Conservation (phyloP, 2,888 invertebrate species). For the Drosophila ustulata region DNA sequence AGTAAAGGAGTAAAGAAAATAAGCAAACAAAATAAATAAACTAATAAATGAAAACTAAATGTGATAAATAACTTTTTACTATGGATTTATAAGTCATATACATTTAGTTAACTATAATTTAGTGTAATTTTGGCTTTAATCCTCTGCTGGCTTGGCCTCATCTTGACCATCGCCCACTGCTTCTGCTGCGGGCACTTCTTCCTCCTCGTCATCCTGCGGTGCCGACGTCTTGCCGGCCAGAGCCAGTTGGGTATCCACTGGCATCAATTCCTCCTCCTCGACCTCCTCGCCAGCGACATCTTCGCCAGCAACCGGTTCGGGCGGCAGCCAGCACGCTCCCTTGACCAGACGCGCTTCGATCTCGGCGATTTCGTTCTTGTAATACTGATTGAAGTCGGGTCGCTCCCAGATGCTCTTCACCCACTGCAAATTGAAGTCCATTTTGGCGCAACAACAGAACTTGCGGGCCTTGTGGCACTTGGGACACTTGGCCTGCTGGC, state of each 20-base stretch:
- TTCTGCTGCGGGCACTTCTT: background rate
- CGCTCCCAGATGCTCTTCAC: conserved; percentile 81
- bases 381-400: conserved; percentile 80
- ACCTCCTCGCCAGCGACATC: conserved; percentile 41
- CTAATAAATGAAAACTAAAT: no score
- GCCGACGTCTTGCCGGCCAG: conserved; percentile 55
- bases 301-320: conserved; percentile 47
- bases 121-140: conserved; percentile 9
- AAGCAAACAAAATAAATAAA: no score
- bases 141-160: conserved; percentile 36
- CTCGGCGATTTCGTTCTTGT: conserved; percentile 76
- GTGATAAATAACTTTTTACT: no score
- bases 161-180: conserved; percentile 6
- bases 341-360: conserved; percentile 70
- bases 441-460: conserved; percentile 77
- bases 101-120: background rate
- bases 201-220: background rate
- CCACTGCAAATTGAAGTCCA: conserved; percentile 80
- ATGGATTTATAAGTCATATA: background rate
- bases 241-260: conserved; percentile 52
- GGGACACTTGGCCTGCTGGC: conserved; percentile 72
- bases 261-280: conserved; percentile 39
- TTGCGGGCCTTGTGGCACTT: conserved; percentile 76
- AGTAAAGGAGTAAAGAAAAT: no score
- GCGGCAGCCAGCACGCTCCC: conserved; percentile 70